phyloP scores from a whole-genome alignment of 2,797 vertebrate species.

The Centropyge bicolor region DNA sequence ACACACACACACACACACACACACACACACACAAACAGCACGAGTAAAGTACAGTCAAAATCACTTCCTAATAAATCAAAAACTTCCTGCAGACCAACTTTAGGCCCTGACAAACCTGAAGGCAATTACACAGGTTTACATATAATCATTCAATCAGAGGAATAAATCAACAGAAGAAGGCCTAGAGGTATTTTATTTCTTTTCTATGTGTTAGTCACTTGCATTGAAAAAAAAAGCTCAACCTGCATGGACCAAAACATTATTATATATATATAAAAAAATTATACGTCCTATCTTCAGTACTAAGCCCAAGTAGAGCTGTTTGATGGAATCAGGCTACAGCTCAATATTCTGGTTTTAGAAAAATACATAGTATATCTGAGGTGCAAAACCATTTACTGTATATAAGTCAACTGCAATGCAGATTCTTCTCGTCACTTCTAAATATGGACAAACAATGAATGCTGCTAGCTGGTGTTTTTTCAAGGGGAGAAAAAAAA shows the following conservation, averaged over 20 bases:
- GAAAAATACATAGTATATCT: background rate
- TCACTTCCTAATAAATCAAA: conserved; percentile 61
- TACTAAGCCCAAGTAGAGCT: background rate
- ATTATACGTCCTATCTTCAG: too few relatives aligned
- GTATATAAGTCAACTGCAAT: background rate
- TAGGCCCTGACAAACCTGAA: background rate
- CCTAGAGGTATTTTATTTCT: background rate
- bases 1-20: conserved; percentile 40
- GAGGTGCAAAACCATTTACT: background rate
- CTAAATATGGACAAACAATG: background rate
- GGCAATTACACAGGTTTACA: background rate
- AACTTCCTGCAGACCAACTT: conserved; percentile 48
- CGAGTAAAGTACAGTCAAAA: conserved; percentile 25
- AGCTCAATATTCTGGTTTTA: background rate
- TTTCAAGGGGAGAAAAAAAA: too few relatives aligned
- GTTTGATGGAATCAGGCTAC: background rate
- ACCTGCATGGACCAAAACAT: too few relatives aligned
- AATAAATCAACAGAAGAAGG: conserved; percentile 7
- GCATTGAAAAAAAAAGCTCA: background rate
- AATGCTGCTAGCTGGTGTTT: background rate
- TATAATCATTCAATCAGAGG: conserved; percentile 9
- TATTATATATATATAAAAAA: too few relatives aligned
- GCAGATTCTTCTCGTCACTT: background rate
- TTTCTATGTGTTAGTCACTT: background rate
- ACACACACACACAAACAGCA: conserved; percentile 5